These are phyloP conservation scores for Gobionotothen gibberifrons DNA, from an alignment of 2,797 vertebrate species.

Conservation along the genomic window DNA sequence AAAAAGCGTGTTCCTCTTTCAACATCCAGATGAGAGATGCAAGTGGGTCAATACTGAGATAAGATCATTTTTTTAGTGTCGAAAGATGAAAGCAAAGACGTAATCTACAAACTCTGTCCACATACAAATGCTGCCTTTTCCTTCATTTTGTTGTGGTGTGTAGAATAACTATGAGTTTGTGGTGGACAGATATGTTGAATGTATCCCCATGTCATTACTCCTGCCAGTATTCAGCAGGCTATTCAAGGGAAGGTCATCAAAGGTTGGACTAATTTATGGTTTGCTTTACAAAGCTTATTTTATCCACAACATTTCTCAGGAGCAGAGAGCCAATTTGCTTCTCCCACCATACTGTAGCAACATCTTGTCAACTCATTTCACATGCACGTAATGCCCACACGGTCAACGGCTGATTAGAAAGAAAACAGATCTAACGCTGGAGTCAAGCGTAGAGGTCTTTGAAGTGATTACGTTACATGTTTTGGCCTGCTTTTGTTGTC, in stretches of 20 bases:
- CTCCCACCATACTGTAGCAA: slow-evolving; percentile 49
- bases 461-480: slow-evolving; percentile 81
- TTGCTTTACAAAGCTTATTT: slow-evolving; percentile 63
- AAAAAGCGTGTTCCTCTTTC: slow-evolving; percentile 38
- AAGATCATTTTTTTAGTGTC: slow-evolving; percentile 20
- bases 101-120: slow-evolving; percentile 20
- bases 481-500: slow-evolving; percentile 75
- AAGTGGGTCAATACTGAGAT: slow-evolving; percentile 37
- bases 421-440: slow-evolving; percentile 72
- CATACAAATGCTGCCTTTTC: slow-evolving; percentile 7
- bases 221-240: slow-evolving; percentile 38
- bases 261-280: slow-evolving; percentile 58
- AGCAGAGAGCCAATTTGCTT: slow-evolving; percentile 71
- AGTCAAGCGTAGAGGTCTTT: slow-evolving; percentile 77
- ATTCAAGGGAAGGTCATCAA: slow-evolving; percentile 62
- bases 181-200: slow-evolving; percentile 33
- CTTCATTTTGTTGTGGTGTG: slow-evolving; percentile 8
- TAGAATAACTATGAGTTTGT: slow-evolving; percentile 20
- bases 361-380: slow-evolving; percentile 72
- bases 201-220: slow-evolving; percentile 43
- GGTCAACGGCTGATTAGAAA: slow-evolving; percentile 79
- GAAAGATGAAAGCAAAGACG: slow-evolving; percentile 54
- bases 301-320: slow-evolving; percentile 53
- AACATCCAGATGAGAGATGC: slow-evolving; percentile 36
- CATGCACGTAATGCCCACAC: slow-evolving; percentile 71